Evolutionary conservation across 2,888 invertebrate genomes (phyloP), one percentile per base, ranked within the genome.

Genomic region (Odontocerum albicorne): DNA sequence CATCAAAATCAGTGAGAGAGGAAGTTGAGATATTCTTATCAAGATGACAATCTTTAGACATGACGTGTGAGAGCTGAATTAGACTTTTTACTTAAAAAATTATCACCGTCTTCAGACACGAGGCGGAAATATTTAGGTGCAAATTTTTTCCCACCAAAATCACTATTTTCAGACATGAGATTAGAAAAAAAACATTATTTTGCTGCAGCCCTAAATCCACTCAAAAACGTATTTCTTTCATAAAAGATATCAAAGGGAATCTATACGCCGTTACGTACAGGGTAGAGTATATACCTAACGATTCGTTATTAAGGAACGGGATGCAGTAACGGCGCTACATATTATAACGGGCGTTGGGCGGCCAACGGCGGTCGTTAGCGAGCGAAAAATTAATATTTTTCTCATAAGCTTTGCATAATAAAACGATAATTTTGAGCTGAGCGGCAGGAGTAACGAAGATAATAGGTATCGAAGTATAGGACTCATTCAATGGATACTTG

Each of bases 391-490:
- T 61, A 61, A 61, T 61, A 61, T 61, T 61, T 61, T 57, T 54
- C 61, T 59, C 61, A 55, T 61, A 61, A 61, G 58, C 56, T 61
- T 61, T 61, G 58, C 61, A 61, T 61, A 61, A 61, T 61, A 59
- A 50, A 59, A 52, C 61, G 56, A 61, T 61, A 59, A 53, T 59
- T 61, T 51, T 47, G 43, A 50, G 50, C 58, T 49, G 49, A n/a
- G n/a, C n/a, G 57, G 45, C 54, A 53, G 55, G 58, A 58, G 58
- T 58, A 54, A 54, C 57, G 49, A 45, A 57, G 53, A 57, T 53
- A 39, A 50, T 54, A n/a, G n/a, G n/a, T n/a, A 54, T 54, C 49
- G 49, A 44, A 42, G 45, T 49, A 50, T 22, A 49, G 17, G 27
- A 16, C 12, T 17, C 17, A 16, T 32, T 44, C 44, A 32, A 44